These are phyloP conservation scores for Caenorhabditis imperialis DNA, from an alignment of 2,888 invertebrate genomes.

Conservation along the genomic window DNA sequence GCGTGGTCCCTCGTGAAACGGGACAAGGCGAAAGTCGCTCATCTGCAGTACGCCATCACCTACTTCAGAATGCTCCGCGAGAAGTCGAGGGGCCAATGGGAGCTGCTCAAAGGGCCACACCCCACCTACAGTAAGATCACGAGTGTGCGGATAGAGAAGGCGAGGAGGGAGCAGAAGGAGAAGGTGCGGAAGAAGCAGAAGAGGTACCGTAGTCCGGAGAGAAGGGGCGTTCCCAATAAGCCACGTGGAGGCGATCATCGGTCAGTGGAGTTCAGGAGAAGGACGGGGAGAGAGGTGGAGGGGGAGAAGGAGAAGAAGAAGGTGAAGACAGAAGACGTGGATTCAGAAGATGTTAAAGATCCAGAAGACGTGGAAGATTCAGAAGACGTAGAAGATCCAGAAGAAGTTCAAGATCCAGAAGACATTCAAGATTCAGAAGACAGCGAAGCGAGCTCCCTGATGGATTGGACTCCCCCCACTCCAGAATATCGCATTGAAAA, in stretches of 20 bases:
- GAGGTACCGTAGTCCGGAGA: background rate
- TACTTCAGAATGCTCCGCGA: conserved; percentile 6
- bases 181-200: conserved; percentile 4
- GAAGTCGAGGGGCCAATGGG: conserved; percentile 8
- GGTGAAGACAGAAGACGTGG: background rate
- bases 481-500: background rate
- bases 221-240: background rate
- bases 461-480: too few species aligned
- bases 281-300: background rate
- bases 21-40: background rate
- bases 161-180: too few species aligned
- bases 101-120: background rate
- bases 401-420: too few species aligned
- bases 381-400: background rate
- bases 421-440: too few species aligned
- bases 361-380: background rate
- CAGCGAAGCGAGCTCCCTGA: too few species aligned
- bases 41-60: conserved; percentile 6
- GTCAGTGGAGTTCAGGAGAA: background rate
- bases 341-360: background rate
- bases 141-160: background rate
- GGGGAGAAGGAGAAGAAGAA: background rate
- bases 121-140: background rate
- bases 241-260: background rate
- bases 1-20: conserved; percentile 11